These are phyloP conservation scores for Typhlichthys eigenmanni DNA, from an alignment of 2,797 vertebrate species.

Conservation along the genomic window DNA sequence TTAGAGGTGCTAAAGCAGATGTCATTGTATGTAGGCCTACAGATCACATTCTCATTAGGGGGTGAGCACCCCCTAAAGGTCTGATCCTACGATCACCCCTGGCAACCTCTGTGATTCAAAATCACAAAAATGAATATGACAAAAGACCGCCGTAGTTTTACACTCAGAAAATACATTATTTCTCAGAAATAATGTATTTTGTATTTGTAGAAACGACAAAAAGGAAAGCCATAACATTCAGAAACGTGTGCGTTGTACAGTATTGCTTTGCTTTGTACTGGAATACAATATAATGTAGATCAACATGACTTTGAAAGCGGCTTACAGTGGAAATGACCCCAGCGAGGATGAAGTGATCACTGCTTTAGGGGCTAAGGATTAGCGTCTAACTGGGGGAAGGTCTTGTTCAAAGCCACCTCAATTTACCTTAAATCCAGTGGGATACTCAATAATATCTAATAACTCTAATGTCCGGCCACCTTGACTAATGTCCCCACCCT, in stretches of 20 bases:
- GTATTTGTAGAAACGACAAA: too few species aligned
- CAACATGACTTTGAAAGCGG: conserved; percentile 13
- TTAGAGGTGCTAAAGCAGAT: too few species aligned
- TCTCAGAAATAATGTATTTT: too few species aligned
- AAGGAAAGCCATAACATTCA: too few species aligned
- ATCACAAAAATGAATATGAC: too few species aligned
- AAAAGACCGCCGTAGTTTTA: too few species aligned
- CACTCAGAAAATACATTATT: too few species aligned
- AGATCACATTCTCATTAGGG: too few species aligned
- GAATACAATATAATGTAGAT: not conserved
- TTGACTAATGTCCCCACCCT: conserved; percentile 44
- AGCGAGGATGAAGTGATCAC: conserved; percentile 43
- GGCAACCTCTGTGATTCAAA: too few species aligned
- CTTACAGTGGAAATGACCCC: conserved; percentile 47
- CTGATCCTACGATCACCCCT: too few species aligned
- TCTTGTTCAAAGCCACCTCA: conserved; percentile 74
- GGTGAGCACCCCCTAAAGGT: too few species aligned
- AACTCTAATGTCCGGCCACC: conserved; percentile 45
- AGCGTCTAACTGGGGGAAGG: conserved; percentile 61
- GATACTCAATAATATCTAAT: conserved; percentile 60
- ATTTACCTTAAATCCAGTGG: conserved; percentile 63
- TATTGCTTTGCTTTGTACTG: not conserved
- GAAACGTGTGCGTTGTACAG: not conserved
- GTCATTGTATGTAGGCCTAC: too few species aligned
- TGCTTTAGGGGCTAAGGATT: conserved; percentile 51